Percentiles rank a stretch among this genome's conserved stretches.
These are phyloP conservation scores for Operophtera brumata DNA, from an alignment of 2,888 invertebrate species.

Conservation along the genomic window DNA sequence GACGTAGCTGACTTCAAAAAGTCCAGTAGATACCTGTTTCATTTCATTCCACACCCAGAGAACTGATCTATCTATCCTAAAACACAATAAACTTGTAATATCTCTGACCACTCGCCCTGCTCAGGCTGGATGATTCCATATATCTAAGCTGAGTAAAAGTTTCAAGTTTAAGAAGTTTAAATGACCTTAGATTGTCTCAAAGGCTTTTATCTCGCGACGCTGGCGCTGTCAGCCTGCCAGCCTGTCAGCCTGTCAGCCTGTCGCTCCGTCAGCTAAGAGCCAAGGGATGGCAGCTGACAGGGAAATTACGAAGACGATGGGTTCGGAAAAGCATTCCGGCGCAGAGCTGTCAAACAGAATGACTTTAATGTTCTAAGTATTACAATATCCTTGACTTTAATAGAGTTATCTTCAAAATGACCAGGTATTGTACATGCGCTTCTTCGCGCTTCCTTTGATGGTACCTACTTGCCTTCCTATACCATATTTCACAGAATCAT, in stretches of 20 bases:
- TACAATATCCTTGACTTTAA: too few relatives aligned
- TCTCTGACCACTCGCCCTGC: not conserved
- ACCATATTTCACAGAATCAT: too few relatives aligned
- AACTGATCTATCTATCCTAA: too few relatives aligned
- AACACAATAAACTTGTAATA: too few relatives aligned
- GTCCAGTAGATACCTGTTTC: too few relatives aligned
- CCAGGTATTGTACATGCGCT: too few relatives aligned
- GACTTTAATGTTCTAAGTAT: not conserved
- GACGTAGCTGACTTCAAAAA: too few relatives aligned
- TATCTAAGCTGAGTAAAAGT: conserved; percentile 23
- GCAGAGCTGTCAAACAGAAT: not conserved
- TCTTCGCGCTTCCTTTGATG: too few relatives aligned
- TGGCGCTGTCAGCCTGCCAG: conserved; percentile 18
- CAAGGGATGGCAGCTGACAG: conserved; percentile 1
- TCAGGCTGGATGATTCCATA: not conserved
- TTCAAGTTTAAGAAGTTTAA: conserved; percentile 14
- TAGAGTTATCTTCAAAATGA: too few relatives aligned
- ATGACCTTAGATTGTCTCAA: conserved; percentile 25
- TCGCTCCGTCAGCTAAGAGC: conserved; percentile 7
- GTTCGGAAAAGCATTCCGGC: conserved; percentile 1
- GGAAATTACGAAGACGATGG: conserved; percentile 1
- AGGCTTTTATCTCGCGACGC: conserved; percentile 29
- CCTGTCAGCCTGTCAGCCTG: conserved; percentile 5
- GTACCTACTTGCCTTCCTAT: too few relatives aligned
- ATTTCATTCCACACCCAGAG: too few relatives aligned